These are phyloP conservation scores for Platycnemis pennipes DNA, from an alignment of 2,888 invertebrate genomes.

Conservation along the genomic window DNA sequence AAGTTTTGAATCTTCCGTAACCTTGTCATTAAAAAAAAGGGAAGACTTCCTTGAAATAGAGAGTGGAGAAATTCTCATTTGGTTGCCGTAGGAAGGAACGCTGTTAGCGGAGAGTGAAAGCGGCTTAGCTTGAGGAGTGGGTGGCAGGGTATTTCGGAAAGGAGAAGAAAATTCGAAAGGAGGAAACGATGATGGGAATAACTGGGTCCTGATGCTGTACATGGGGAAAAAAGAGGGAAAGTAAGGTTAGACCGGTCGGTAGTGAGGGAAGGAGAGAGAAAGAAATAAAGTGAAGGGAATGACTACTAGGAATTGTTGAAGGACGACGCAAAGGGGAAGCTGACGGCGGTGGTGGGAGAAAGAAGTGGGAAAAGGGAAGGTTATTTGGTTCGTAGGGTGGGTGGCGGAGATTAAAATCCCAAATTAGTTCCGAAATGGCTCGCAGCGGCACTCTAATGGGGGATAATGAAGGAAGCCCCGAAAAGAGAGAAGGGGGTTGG, in stretches of 20 bases:
- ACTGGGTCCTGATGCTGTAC: background rate
- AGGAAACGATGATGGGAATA: background rate
- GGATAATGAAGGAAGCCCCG: conserved; percentile 55
- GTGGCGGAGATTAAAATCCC: conserved; percentile 58
- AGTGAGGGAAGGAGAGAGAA: background rate
- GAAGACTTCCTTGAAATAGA: background rate
- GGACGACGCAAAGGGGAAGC: background rate
- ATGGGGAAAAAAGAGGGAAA: background rate
- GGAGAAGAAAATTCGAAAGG: background rate
- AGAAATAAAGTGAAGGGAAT: background rate
- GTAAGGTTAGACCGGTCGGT: background rate
- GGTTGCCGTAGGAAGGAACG: background rate
- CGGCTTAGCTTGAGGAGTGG: background rate
- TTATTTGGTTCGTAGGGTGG: background rate
- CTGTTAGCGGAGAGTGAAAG: background rate
- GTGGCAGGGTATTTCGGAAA: background rate
- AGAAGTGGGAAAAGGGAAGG: background rate
- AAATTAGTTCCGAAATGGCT: conserved; percentile 64
- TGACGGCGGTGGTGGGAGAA: background rate
- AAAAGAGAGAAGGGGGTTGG: background rate
- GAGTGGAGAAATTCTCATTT: background rate
- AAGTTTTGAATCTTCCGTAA: no score
- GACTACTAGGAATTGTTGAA: background rate
- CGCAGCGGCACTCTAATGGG: conserved; percentile 59
- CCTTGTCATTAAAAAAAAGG: no score